phyloP scores from a whole-genome alignment of 2,797 vertebrate genomes.

The Pantherophis vulpinus region DNA sequence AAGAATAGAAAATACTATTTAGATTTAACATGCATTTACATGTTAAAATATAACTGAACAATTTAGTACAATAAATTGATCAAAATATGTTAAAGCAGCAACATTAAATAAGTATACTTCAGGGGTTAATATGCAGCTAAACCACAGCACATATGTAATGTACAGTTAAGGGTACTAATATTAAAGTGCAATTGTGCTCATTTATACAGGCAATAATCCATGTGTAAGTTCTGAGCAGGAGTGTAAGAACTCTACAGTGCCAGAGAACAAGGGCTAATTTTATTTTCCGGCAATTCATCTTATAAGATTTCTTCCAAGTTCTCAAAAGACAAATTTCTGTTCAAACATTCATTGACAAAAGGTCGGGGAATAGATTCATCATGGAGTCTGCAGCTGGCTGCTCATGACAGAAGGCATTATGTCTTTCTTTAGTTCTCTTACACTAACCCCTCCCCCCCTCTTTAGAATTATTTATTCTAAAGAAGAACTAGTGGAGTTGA shows the following conservation, averaged over 20 bases:
- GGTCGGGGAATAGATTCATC: neutral
- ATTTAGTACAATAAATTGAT: neutral
- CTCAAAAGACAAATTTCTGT: neutral
- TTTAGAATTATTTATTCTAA: slow-evolving; percentile 6
- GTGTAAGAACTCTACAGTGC: neutral
- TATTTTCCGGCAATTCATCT: neutral
- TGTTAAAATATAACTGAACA: neutral
- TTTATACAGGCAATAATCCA: neutral
- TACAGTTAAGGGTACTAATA: neutral
- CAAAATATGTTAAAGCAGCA: neutral
- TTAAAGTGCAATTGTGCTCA: neutral
- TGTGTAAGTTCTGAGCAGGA: neutral
- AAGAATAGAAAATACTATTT: neutral
- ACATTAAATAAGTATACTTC: neutral
- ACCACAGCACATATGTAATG: neutral
- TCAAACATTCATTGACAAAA: neutral
- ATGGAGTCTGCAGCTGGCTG: neutral
- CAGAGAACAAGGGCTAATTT: neutral
- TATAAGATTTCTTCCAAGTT: neutral
- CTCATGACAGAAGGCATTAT: neutral
- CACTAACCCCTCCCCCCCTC: neutral
- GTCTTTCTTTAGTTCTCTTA: slow-evolving; percentile 1
- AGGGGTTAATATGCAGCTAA: neutral
- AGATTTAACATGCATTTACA: neutral
- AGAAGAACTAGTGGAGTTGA: neutral